phyloP scores from a whole-genome alignment of 2,797 vertebrate species.

The Atherinosoma microstoma region DNA sequence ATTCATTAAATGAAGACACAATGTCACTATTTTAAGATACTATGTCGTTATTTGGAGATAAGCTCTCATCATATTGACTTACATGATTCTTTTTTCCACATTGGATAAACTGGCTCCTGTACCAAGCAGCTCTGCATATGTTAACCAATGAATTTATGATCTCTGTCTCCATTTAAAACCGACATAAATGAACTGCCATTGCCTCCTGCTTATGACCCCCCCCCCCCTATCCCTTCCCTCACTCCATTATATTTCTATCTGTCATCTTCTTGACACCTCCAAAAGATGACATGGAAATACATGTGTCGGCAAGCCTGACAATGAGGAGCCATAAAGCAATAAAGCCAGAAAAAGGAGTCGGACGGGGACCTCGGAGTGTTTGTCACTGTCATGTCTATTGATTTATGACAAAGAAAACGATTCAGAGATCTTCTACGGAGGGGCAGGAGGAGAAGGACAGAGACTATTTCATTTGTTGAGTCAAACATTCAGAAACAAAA shows the following conservation, averaged over 20 bases:
- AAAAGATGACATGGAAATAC: constrained; percentile 72
- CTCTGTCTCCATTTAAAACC: constrained; percentile 50
- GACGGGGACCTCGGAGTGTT: constrained; percentile 63
- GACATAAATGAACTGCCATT: constrained; percentile 74
- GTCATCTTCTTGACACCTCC: constrained; percentile 71
- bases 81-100: not conserved
- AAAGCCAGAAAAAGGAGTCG: constrained; percentile 33
- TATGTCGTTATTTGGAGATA: not conserved
- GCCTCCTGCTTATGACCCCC: constrained; percentile 49
- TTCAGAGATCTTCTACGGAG: constrained; percentile 63
- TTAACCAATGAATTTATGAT: constrained; percentile 53
- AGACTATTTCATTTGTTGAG: constrained; percentile 86
- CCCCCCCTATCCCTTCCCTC: not conserved
- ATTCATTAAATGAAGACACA: not conserved
- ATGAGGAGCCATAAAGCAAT: constrained; percentile 64
- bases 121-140: constrained; percentile 34
- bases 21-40: not conserved
- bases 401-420: constrained; percentile 72
- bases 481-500: constrained; percentile 90
- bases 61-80: not conserved
- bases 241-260: constrained; percentile 44
- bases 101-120: constrained; percentile 2
- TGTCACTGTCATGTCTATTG: constrained; percentile 74
- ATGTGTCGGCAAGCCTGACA: constrained; percentile 82
- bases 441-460: constrained; percentile 54